phyloP scores from a whole-genome alignment of 2,113 vertebrate genomes.

The Rhabdomys dilectus region DNA sequence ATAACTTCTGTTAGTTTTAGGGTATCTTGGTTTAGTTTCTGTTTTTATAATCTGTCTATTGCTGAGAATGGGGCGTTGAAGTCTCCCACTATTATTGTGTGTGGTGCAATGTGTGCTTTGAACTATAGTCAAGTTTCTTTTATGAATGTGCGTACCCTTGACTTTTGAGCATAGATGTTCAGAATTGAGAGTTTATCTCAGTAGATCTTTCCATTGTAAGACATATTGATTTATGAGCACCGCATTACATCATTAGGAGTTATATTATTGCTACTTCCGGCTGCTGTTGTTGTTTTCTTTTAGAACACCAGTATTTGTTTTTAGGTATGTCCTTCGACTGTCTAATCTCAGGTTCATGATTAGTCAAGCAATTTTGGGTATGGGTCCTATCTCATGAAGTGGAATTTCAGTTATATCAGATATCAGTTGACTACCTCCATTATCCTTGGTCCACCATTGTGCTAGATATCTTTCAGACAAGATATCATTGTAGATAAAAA shows the following conservation, averaged over 20 bases:
- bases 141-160: no score
- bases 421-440: not conserved
- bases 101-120: no score
- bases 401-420: not conserved
- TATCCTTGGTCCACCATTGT: not conserved
- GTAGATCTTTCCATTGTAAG: no score
- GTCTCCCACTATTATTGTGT: no score
- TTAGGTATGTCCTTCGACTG: not conserved
- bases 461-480: not conserved
- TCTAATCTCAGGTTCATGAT: not conserved
- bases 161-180: no score
- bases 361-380: not conserved
- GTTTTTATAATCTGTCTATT: no score
- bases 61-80: no score
- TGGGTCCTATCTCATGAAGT: not conserved
- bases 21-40: no score
- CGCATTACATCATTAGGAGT: not conserved
- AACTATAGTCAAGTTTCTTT: no score
- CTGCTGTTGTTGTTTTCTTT: not conserved
- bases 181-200: no score
- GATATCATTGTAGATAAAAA: not conserved
- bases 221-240: not conserved
- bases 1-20: no score
- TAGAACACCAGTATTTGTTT: not conserved
- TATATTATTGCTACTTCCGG: not conserved